Percentiles rank a stretch among this genome's conserved stretches.
phyloP scores from a whole-genome alignment of 1,140 invertebrate species.

The Drosophila nigrodunni region DNA sequence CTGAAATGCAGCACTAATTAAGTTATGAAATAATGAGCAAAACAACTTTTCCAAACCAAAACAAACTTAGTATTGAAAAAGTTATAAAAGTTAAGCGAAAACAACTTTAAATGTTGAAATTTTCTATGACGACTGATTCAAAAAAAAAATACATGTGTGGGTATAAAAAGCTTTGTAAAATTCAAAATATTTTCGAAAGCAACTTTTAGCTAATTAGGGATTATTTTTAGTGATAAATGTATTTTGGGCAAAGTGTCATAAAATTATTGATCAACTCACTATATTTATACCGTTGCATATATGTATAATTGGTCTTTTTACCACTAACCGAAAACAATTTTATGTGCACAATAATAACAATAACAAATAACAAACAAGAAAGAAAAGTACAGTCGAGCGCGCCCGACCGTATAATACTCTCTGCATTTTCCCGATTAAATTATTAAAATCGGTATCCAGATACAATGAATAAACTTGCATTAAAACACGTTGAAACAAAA shows the following conservation, averaged over 20 bases:
- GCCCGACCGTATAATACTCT: too few relatives aligned
- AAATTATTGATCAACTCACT: conserved; percentile 22
- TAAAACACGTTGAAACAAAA: too few relatives aligned
- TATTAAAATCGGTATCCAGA: too few relatives aligned
- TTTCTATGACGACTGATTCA: too few relatives aligned
- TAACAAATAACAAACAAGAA: conserved; percentile 33
- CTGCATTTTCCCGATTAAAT: too few relatives aligned
- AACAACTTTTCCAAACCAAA: too few relatives aligned
- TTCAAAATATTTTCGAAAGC: conserved; percentile 9
- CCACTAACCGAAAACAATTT: conserved; percentile 43
- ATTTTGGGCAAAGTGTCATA: conserved; percentile 35
- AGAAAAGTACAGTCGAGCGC: too few relatives aligned
- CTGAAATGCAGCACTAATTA: neutral
- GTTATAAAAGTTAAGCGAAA: neutral
- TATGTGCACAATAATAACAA: conserved; percentile 39
- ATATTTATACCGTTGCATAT: neutral
- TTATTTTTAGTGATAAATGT: conserved; percentile 48
- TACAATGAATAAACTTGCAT: too few relatives aligned
- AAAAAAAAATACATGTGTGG: neutral
- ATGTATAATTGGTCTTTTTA: conserved; percentile 14
- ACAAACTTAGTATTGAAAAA: neutral
- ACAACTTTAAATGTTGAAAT: too few relatives aligned
- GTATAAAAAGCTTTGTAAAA: too few relatives aligned
- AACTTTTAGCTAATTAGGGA: conserved; percentile 28
- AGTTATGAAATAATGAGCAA: neutral